Base-by-base conservation (phyloP, 2,888 invertebrate genomes). In the Syrista parreyssii region DNA sequence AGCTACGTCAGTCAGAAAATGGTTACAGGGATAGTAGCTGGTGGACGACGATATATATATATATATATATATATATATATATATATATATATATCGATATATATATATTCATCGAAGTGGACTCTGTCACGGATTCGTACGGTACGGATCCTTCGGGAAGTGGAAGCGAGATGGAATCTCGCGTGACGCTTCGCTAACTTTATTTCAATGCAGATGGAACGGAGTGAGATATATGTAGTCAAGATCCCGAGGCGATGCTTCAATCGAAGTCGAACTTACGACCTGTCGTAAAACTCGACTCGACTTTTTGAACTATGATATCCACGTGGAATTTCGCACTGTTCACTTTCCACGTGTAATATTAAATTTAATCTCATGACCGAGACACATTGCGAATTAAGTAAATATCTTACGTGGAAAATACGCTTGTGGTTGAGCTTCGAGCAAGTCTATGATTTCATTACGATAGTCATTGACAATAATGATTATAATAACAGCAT, bases 141-240 rank as follows among this genome's bases (percentile, higher is more conserved):
- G 2, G 6, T 23, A 2, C 6, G 55, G 55, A 55, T 23, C 23
- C 23, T 9, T 55, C 33, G 0, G 31, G 31, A 68, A n/a, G 40
- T 4, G 32, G 11, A 36, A 77, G 32, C 11, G 35, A 30, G 15
- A 55, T 36, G 40, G 32, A 55, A n/a, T 31, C 68, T 74, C 72
- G 68, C 30, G 40, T 86, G 80, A 75, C 80, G 80, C 82, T 84
- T 84, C 80, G 78, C 80, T 83, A 84, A 86, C 83, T 84, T 82
- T 84, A 85, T 86, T 84, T 82, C 84, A 84, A 85, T 82, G 78
- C 81, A 68, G 76, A 76, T 73, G 76, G 79, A 79, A 81, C 40
- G 78, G 78, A 77, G 80, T 69, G 79, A 82, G 76, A 82, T 79
- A 79, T 82, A 77, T 82, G 78, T 75, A 55, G 15, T n/a, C 34